Evolutionary conservation across 2,797 vertebrate species (phyloP).

Genomic region (Psittacula echo): DNA sequence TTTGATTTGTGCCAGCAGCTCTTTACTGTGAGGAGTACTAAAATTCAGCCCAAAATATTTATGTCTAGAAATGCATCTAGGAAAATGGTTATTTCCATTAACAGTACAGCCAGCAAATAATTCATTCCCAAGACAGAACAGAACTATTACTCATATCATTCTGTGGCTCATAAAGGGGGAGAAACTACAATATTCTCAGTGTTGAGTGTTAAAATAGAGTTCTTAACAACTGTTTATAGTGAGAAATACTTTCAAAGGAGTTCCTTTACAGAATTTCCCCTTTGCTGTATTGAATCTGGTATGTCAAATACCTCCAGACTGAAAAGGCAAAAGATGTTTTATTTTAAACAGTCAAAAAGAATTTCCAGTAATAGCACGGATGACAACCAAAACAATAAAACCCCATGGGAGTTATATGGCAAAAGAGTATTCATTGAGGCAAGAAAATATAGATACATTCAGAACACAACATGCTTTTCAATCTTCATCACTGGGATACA

Average conservation of each 20-base stretch:
- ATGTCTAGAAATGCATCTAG: slow-evolving; percentile 20
- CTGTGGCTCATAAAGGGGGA: neutral
- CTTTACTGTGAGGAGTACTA: slow-evolving; percentile 27
- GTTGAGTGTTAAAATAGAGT: neutral
- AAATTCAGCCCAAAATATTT: slow-evolving; percentile 40
- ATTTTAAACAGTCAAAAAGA: neutral
- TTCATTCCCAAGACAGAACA: slow-evolving; percentile 12
- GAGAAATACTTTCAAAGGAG: neutral
- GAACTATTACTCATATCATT: slow-evolving; percentile 22
- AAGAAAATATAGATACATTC: neutral
- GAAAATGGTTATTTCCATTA: slow-evolving; percentile 45
- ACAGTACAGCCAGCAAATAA: slow-evolving; percentile 1
- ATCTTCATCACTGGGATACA: neutral
- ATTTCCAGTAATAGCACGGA: neutral
- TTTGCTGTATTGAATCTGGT: neutral
- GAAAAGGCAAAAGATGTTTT: neutral
- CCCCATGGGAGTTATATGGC: neutral
- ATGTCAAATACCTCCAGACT: neutral
- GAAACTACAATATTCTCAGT: neutral
- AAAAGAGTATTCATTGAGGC: neutral
- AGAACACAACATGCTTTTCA: neutral
- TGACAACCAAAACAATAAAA: neutral
- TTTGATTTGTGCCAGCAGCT: slow-evolving; percentile 62
- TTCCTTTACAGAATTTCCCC: neutral
- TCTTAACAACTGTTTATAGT: neutral